phyloP scores from a whole-genome alignment of 2,888 invertebrate species.

The Cinara cedri region DNA sequence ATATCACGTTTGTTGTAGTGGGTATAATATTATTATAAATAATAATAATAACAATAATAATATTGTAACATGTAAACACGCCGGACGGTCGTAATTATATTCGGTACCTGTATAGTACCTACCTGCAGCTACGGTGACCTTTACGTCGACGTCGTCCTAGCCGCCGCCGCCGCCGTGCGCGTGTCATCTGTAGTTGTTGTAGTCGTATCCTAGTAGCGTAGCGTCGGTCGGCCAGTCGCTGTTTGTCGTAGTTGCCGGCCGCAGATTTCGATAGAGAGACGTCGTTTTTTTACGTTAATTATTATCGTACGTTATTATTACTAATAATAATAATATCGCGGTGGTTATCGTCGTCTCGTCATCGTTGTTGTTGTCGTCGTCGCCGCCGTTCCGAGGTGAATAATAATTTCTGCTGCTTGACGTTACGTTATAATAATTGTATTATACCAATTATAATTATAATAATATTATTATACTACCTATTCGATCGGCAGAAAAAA shows the following conservation, averaged over 20 bases:
- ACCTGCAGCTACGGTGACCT: constrained; percentile 3
- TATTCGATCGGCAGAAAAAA: too few relatives aligned
- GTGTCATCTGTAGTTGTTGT: background rate
- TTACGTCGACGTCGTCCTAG: background rate
- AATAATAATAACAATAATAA: background rate
- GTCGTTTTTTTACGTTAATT: too few relatives aligned
- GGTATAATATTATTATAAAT: too few relatives aligned
- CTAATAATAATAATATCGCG: background rate
- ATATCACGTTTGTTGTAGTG: too few relatives aligned
- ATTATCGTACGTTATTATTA: background rate
- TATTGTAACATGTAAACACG: too few relatives aligned
- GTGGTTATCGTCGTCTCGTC: background rate
- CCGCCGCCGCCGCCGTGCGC: background rate
- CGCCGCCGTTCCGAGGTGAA: too few relatives aligned
- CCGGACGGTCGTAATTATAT: background rate
- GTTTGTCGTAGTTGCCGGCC: background rate
- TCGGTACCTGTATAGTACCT: background rate
- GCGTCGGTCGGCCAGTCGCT: background rate
- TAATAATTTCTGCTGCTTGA: too few relatives aligned
- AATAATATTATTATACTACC: too few relatives aligned
- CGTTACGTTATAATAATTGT: too few relatives aligned
- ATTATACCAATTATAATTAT: too few relatives aligned
- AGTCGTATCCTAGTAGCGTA: background rate
- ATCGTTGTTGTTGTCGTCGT: too few relatives aligned
- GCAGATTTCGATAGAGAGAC: background rate